Percentiles rank a stretch among this genome's conserved stretches.
phyloP scores from a whole-genome alignment of 2,797 vertebrate species.

The Austrolebias charrua region DNA sequence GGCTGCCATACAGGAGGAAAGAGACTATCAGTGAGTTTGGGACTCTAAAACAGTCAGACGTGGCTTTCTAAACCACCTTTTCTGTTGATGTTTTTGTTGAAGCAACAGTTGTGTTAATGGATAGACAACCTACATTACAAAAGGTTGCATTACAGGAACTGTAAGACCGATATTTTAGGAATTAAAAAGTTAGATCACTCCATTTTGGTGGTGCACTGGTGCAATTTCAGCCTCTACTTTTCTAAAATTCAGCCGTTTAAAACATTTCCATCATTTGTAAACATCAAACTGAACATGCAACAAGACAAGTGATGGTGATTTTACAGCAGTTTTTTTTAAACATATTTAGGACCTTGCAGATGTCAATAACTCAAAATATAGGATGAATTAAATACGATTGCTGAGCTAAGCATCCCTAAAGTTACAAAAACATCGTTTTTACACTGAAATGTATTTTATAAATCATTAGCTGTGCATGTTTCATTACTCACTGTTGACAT shows the following conservation, averaged over 20 bases:
- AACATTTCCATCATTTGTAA: too few relatives aligned
- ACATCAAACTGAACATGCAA: neutral
- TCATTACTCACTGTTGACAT: neutral
- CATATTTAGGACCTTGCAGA: neutral
- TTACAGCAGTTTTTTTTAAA: neutral
- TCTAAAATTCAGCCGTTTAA: too few relatives aligned
- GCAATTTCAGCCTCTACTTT: neutral
- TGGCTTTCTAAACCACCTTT: neutral
- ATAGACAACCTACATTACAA: too few relatives aligned
- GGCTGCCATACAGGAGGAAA: conserved; percentile 10
- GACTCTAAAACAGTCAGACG: neutral
- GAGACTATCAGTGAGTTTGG: conserved; percentile 57
- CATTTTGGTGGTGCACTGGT: neutral
- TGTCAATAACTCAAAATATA: neutral
- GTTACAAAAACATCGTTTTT: neutral
- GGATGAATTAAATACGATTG: neutral
- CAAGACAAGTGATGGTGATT: neutral
- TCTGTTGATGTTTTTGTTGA: neutral
- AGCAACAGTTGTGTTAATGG: too few relatives aligned
- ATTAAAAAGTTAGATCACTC: neutral
- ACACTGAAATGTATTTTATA: neutral
- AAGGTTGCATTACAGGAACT: neutral
- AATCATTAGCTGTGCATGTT: neutral
- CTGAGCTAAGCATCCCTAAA: neutral
- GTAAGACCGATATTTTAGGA: neutral